phyloP scores from a whole-genome alignment of 1,140 invertebrate genomes.

The Drosophila gunungcola region DNA sequence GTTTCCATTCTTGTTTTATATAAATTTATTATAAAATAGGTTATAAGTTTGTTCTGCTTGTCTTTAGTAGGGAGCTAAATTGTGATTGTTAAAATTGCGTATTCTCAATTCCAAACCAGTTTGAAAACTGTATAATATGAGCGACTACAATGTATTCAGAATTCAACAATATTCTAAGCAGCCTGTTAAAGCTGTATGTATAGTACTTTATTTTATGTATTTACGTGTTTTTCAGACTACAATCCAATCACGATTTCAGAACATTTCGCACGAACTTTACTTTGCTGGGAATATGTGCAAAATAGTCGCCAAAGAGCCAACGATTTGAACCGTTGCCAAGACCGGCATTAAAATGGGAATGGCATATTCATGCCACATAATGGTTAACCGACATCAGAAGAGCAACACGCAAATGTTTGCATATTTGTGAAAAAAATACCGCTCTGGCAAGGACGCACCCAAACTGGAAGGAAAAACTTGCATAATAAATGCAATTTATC shows the following conservation, averaged over 20 bases:
- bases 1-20: too few relatives aligned
- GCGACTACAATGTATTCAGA: too few relatives aligned
- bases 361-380: slow-evolving; percentile 20
- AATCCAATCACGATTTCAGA: slow-evolving; percentile 13
- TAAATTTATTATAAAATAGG: too few relatives aligned
- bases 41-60: too few relatives aligned
- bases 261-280: neutral
- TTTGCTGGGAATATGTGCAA: slow-evolving; percentile 3
- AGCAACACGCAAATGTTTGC: slow-evolving; percentile 19
- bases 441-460: neutral
- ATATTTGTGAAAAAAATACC: slow-evolving; percentile 14
- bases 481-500: slow-evolving; percentile 44
- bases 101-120: too few relatives aligned
- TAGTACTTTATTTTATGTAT: neutral
- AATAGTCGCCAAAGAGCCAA: slow-evolving; percentile 17
- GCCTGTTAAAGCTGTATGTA: neutral
- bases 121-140: too few relatives aligned
- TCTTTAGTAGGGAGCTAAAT: too few relatives aligned
- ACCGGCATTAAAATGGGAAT: slow-evolving; percentile 25
- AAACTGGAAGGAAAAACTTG: slow-evolving; percentile 19
- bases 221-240: neutral
- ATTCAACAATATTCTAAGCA: too few relatives aligned
- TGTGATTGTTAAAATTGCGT: too few relatives aligned
- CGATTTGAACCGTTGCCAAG: slow-evolving; percentile 8
- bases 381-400: slow-evolving; percentile 29